Base-by-base conservation (phyloP, 1,140 invertebrate genomes). In the Procambarus clarkii region DNA sequence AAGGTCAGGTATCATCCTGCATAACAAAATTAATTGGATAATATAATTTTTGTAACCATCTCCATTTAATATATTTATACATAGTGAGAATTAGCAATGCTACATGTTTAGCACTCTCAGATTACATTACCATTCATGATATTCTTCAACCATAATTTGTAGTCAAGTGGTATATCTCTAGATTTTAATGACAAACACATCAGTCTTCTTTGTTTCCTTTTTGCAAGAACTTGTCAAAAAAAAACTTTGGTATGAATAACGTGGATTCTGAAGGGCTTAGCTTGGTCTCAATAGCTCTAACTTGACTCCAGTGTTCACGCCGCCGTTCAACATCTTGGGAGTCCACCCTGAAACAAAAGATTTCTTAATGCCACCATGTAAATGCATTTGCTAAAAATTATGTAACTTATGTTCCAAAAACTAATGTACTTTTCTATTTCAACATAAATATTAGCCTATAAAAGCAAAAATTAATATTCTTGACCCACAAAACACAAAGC, bases 231-330 rank as follows among this genome's bases (percentile, higher is more conserved):
- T 85, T 91, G 24, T 91, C 82, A 85, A 91, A 85, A 74, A 91
- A 84, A 54, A 91, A 78, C 88, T 91, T 69, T 48, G 88, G 82
- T n/a, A 76, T 79, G 48, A 91, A 91, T 45, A 91, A 69, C 60
- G 82, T 91, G 34, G 88, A 85, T 92, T 95, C 95, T 86, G 95
- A 95, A 93, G 95, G 95, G 92, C 94, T 95, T 24, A 95, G 95
- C 92, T 92, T 92, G 15, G 92, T 92, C 54, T 92, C 92, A 82
- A 92, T 95, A n/a, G 94, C 94, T 15, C 94, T 94, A 34, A 95
- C 95, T 4, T 88, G 88, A 45, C 84, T 92, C 92, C 92, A 92
- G 84, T 92, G 92, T 45, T 92, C 88, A n/a, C 92, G 88, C 8
- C 92, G 88, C 24, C 92, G 64, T 76, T 91, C 92, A 46, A 91